These are phyloP conservation scores for Dynastes hyllus DNA, from an alignment of 2,888 invertebrate species.

Conservation along the genomic window DNA sequence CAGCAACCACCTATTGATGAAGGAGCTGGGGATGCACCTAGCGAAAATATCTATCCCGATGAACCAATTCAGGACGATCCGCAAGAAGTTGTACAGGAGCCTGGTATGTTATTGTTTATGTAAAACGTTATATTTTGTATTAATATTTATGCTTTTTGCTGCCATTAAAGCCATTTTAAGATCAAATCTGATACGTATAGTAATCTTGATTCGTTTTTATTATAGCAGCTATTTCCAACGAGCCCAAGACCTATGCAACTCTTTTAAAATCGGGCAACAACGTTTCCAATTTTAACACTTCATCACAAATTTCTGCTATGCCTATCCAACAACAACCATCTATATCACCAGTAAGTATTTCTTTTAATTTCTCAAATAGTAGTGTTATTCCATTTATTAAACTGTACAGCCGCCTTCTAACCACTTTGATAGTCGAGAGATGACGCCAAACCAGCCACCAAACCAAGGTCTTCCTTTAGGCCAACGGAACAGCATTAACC, in stretches of 20 bases:
- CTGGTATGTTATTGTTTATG: conserved; percentile 27
- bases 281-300: conserved; percentile 60
- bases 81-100: conserved; percentile 47
- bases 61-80: conserved; percentile 48
- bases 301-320: conserved; percentile 53
- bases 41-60: conserved; percentile 60
- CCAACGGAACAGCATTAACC: conserved; percentile 57
- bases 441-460: conserved; percentile 57
- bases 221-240: conserved; percentile 70
- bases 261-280: conserved; percentile 79
- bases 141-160: too few species aligned
- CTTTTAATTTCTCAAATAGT: background rate
- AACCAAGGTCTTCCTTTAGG: conserved; percentile 54
- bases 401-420: conserved; percentile 68
- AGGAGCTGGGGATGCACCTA: conserved; percentile 59
- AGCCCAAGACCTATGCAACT: conserved; percentile 92
- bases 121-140: too few species aligned
- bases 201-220: conserved; percentile 11
- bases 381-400: conserved; percentile 11
- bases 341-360: conserved; percentile 70
- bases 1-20: conserved; percentile 60
- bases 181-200: too few species aligned
- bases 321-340: conserved; percentile 60
- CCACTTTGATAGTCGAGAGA: conserved; percentile 68
- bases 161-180: too few species aligned